These are phyloP conservation scores for Tarsius wallacei DNA, from an alignment of 2,797 vertebrate genomes.

Conservation along the genomic window DNA sequence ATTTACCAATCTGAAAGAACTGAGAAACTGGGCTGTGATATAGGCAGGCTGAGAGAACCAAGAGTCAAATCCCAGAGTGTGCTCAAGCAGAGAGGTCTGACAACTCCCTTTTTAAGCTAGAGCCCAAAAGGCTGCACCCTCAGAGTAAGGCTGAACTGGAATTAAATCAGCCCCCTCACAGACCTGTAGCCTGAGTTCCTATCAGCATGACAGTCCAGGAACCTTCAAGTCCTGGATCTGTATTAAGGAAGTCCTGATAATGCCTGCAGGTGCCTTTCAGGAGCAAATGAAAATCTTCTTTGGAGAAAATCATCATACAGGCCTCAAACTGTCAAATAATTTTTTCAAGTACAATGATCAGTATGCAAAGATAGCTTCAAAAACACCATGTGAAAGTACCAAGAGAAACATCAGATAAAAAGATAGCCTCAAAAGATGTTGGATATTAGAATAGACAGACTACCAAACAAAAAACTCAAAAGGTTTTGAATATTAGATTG, in stretches of 20 bases:
- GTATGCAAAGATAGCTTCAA: neutral
- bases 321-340: neutral
- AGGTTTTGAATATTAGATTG: neutral
- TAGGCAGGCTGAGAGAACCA: neutral
- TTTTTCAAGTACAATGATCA: conserved; percentile 7
- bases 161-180: neutral
- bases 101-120: neutral
- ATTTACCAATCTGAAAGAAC: neutral
- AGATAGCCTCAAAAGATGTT: neutral
- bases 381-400: neutral
- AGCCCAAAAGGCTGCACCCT: neutral
- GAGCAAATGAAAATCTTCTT: conserved; percentile 23
- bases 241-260: neutral
- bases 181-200: neutral
- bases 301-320: conserved; percentile 5
- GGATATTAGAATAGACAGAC: neutral
- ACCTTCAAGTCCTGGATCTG: neutral
- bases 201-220: neutral
- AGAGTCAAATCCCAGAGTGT: neutral
- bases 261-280: neutral
- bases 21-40: neutral
- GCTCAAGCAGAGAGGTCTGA: neutral
- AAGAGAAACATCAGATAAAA: neutral
- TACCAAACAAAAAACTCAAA: neutral
- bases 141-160: neutral